These are phyloP conservation scores for Phyllotreta striolata DNA, from an alignment of 2,888 invertebrate genomes.

Conservation along the genomic window DNA sequence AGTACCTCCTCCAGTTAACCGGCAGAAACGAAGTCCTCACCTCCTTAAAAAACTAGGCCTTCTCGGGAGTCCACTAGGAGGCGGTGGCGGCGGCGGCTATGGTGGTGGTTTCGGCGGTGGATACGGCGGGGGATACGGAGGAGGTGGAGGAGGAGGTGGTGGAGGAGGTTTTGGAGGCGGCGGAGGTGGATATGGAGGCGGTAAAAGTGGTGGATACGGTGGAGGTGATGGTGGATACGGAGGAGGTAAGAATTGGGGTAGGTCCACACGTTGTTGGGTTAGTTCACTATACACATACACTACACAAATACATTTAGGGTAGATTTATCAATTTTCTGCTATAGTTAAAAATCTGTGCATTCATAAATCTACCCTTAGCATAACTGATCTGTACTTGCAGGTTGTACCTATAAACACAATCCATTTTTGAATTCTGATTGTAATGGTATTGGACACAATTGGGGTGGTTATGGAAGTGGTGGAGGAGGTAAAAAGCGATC, in stretches of 20 bases:
- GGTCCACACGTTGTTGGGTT: no score
- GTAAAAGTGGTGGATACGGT: conserved; percentile 34
- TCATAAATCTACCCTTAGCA: not conserved
- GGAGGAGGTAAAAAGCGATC: conserved; percentile 17
- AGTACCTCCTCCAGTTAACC: conserved; percentile 22
- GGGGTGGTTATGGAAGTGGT: conserved; percentile 21
- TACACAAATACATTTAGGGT: not conserved
- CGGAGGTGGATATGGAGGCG: conserved; percentile 25
- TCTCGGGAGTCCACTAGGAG: conserved; percentile 54
- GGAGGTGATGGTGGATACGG: conserved; percentile 43
- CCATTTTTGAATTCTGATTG: conserved; percentile 39
- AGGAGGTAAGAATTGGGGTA: conserved; percentile 23
- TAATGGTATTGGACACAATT: conserved; percentile 30
- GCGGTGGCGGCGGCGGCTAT: conserved; percentile 36
- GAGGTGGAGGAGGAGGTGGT: conserved; percentile 31
- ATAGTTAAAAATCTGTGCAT: not conserved
- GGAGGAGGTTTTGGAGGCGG: conserved; percentile 30
- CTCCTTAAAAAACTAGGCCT: conserved; percentile 23
- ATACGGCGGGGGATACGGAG: conserved; percentile 37
- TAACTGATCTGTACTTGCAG: conserved; percentile 30
- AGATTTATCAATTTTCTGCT: conserved; percentile 5
- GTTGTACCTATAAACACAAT: conserved; percentile 34
- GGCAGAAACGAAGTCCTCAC: conserved; percentile 30
- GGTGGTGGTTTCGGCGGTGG: conserved; percentile 43
- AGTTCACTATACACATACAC: no score